Base-by-base conservation (phyloP, 1,140 invertebrate species). In the Dysdera silvatica region DNA sequence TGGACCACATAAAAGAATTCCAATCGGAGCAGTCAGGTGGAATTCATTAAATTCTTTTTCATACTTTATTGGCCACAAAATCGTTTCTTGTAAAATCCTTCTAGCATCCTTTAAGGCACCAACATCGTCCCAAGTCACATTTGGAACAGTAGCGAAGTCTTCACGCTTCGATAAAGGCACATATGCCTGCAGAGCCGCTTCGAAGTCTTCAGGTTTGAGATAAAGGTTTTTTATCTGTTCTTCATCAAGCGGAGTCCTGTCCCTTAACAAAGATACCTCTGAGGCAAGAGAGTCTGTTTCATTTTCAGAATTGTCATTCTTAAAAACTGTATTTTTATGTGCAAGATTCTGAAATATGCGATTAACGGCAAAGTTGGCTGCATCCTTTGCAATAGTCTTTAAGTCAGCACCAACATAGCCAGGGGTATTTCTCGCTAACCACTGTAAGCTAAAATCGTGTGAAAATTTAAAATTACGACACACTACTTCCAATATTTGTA, bases 401-500 rank as follows among this genome's bases (percentile, higher is more conserved):
- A 99, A 80, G 82, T 99, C 96, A 12, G 91, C 93, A 23, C 93
- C 95, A 33, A 98, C 94, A 81, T 87, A 98, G n/a, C 95, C 95
- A 8, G 95, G 95, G 32, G 92, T 96, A 24, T 86, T 77, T 68
- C 85, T 82, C 28, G 92, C 90, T 47, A 98, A 77, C 33, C 78
- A 75, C 62, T 82, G 74, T 66, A 85, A 83, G 73, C 88, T 83
- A 68, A 95, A 81, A 69, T 85, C 82, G 24, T 81, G 69, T 54
- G 81, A 77, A 7, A 97, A 73, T 57, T 82, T 82, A 47, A 95
- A 74, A 28, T 82, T 82, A 29, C 76, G 73, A 47, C 83, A 82
- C 70, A 90, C 77, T 31, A 92, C 84, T 70, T 71, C 56, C 37
- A 79, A 58, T 29, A 80, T 78, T 65, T n/a, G n/a, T 35, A 80